These are phyloP conservation scores for Pogonomyrmex barbatus DNA, from an alignment of 1,140 invertebrate genomes.

Conservation along the genomic window DNA sequence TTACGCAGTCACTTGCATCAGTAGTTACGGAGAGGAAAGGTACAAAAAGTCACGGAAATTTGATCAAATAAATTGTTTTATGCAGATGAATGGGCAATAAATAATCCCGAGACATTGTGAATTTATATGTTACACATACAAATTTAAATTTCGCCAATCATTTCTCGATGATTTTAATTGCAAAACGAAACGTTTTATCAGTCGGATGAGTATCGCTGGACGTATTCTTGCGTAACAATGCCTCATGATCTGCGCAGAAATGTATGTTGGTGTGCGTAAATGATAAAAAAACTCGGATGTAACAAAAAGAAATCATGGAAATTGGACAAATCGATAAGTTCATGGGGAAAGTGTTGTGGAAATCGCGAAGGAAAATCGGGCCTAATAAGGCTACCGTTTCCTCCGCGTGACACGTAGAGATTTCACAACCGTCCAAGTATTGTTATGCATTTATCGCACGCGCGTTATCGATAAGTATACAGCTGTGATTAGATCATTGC, in stretches of 20 bases:
- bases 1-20: background rate
- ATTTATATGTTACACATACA: background rate
- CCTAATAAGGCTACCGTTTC: background rate
- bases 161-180: slow-evolving; percentile 5
- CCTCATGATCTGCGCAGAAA: background rate
- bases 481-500: slow-evolving; percentile 39
- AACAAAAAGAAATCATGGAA: background rate
- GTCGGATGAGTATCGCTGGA: background rate
- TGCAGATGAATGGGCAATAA: background rate
- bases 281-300: background rate
- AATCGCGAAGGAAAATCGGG: background rate
- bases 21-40: background rate
- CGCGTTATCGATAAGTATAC: slow-evolving; percentile 43
- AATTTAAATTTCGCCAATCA: slow-evolving; percentile 28
- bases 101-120: background rate
- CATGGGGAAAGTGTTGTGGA: background rate
- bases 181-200: background rate
- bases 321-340: background rate
- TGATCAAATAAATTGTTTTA: background rate
- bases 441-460: slow-evolving; percentile 44
- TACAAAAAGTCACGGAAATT: background rate
- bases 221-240: background rate
- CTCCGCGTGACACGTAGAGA: background rate
- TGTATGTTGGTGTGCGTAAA: background rate
- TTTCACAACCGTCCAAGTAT: background rate